phyloP scores from a whole-genome alignment of 2,113 vertebrate species.

The Sinocyclocheilus maitianheensis region DNA sequence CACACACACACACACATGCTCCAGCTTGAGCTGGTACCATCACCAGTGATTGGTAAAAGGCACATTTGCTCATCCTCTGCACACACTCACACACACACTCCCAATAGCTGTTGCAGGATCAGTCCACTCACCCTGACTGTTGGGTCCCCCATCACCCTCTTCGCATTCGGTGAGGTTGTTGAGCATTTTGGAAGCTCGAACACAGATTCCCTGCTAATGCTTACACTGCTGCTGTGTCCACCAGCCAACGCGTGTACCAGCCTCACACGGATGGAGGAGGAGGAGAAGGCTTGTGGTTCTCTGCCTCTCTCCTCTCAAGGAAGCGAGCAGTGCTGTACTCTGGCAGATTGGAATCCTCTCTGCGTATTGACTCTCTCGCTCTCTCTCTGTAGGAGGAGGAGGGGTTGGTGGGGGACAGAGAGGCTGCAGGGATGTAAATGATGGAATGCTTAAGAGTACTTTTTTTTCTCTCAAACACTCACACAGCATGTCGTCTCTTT shows the following conservation, averaged over 20 bases:
- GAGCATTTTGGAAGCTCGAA: slow-evolving; percentile 80
- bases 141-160: slow-evolving; percentile 87
- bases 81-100: slow-evolving; percentile 28
- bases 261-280: slow-evolving; percentile 26
- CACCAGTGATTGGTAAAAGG: background rate
- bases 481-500: slow-evolving; percentile 62
- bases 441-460: slow-evolving; percentile 77
- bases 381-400: slow-evolving; percentile 57
- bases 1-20: too few relatives aligned
- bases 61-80: slow-evolving; percentile 32
- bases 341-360: slow-evolving; percentile 31
- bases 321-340: slow-evolving; percentile 46
- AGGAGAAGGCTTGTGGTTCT: slow-evolving; percentile 45
- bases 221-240: slow-evolving; percentile 32
- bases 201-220: slow-evolving; percentile 37
- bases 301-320: slow-evolving; percentile 51
- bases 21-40: background rate
- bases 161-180: slow-evolving; percentile 89
- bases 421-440: slow-evolving; percentile 73
- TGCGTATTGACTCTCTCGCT: slow-evolving; percentile 57
- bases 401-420: slow-evolving; percentile 72
- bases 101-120: slow-evolving; percentile 51
- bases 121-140: slow-evolving; percentile 85
- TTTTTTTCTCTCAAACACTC: slow-evolving; percentile 64
- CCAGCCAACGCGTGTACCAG: slow-evolving; percentile 17